Conservation (phyloP, 2,888 invertebrate species). For the Piscicola geometra region DNA sequence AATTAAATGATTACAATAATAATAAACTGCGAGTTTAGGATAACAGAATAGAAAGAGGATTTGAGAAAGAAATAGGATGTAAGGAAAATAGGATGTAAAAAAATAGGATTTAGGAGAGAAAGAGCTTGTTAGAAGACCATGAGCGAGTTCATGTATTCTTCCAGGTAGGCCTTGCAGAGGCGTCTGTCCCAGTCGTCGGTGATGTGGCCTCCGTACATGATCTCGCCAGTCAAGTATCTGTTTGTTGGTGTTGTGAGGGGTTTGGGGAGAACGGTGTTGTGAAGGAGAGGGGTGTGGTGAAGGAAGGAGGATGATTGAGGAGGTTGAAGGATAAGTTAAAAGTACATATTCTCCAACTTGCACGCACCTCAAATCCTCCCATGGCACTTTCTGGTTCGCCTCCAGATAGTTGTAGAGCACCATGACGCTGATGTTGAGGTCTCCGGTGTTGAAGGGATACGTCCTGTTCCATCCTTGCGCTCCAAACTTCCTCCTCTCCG, state of each 20-base stretch:
- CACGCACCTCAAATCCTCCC: conserved; percentile 72
- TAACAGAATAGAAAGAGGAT: not conserved
- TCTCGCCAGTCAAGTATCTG: conserved; percentile 87
- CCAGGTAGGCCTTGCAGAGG: conserved; percentile 72
- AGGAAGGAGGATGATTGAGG: too few relatives aligned
- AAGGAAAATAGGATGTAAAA: not conserved
- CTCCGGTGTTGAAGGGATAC: conserved; percentile 90
- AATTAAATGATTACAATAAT: too few relatives aligned
- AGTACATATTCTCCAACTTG: too few relatives aligned
- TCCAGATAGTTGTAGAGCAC: conserved; percentile 90
- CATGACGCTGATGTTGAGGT: conserved; percentile 86
- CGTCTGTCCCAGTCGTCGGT: conserved; percentile 94
- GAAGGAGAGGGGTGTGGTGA: too few relatives aligned
- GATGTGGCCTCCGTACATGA: conserved; percentile 96
- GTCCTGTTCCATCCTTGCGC: conserved; percentile 73
- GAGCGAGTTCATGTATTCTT: conserved; percentile 87
- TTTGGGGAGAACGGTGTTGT: too few relatives aligned
- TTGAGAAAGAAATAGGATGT: not conserved
- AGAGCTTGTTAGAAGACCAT: too few relatives aligned
- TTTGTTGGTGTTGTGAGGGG: conserved; percentile 56
- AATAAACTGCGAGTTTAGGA: not conserved
- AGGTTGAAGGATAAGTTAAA: too few relatives aligned
- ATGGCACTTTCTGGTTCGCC: conserved; percentile 81
- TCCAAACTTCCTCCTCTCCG: conserved; percentile 87
- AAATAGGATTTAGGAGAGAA: not conserved